Base-by-base conservation (phyloP, 2,797 vertebrate genomes). In the Denticeps clupeoides region DNA sequence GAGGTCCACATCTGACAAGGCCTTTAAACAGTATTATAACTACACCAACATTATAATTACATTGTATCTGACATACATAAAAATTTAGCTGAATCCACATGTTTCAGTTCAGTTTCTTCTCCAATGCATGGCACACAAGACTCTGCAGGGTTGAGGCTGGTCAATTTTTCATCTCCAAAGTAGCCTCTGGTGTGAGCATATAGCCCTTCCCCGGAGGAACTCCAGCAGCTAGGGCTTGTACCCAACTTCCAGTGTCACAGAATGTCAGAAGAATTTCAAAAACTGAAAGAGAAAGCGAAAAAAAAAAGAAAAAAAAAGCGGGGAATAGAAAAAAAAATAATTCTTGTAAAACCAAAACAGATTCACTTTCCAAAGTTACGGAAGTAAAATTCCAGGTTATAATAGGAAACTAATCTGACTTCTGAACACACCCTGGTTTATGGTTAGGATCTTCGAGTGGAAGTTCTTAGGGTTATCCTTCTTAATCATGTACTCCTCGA, bases 401-500 rank as follows among this genome's bases (percentile, higher is more conserved):
- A n/a, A n/a, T n/a, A n/a, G n/a, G n/a, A n/a, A n/a, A n/a, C n/a
- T n/a, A n/a, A n/a, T n/a, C n/a, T 25, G 24, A 5, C 24, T 25
- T 24, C 27, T 4, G 4, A 3, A 4, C 37, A 38, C 62, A 87
- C 93, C 91, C 81, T 95, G 92, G 56, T 96, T 97, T 31, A 96
- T 77, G 1, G 92, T 82, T 49, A 97, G 37, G 0, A 91, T 88
- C 72, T 93, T 87, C 0, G 85, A 94, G 68, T 96, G 81, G 57
- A 90, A 94, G 60, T 93, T 93, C 73, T 86, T 95, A 21, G 12
- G 2, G 23, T 90, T 97, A 33, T 35, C 16, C 3, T 60, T 73
- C 62, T 76, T 90, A 62, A 82, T 79, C 91, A 93, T 97, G 76
- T 82, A 84, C 59, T 94, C 87, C 0, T 86, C 87, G 37, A 97